Conservation (phyloP, 2,113 vertebrate genomes). For the Isurus oxyrinchus region DNA sequence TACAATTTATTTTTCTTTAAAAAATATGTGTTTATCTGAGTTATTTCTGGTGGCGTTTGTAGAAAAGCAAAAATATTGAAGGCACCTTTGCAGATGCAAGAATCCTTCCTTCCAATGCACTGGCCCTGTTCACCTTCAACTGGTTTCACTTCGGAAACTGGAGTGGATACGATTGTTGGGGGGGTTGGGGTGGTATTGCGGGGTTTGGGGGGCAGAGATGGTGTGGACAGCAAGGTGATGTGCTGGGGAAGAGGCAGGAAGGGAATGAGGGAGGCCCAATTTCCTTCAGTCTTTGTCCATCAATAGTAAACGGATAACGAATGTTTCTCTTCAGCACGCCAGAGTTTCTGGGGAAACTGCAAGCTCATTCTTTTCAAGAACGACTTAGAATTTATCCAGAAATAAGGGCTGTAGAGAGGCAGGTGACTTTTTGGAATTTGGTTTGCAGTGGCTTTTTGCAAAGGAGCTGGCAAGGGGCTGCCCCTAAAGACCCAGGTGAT, state of each 20-base stretch:
- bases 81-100: constrained; percentile 16
- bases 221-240: too few species aligned
- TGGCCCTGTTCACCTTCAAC: background rate
- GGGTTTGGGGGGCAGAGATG: background rate
- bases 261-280: background rate
- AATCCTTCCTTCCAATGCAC: background rate
- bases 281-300: background rate
- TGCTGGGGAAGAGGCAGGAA: background rate
- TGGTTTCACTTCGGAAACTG: too few species aligned
- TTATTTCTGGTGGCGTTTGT: constrained; percentile 18
- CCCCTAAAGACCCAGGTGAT: background rate
- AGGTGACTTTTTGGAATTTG: background rate
- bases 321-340: background rate
- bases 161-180: background rate
- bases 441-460: background rate
- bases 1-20: constrained; percentile 1
- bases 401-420: background rate
- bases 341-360: background rate
- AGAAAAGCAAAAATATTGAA: constrained; percentile 12
- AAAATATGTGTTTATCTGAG: constrained; percentile 16
- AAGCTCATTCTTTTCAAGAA: background rate
- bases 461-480: background rate
- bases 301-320: background rate
- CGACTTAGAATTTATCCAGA: background rate
- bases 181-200: background rate